These are phyloP conservation scores for Tetrao urogallus DNA, from an alignment of 2,113 vertebrate species.

Conservation along the genomic window DNA sequence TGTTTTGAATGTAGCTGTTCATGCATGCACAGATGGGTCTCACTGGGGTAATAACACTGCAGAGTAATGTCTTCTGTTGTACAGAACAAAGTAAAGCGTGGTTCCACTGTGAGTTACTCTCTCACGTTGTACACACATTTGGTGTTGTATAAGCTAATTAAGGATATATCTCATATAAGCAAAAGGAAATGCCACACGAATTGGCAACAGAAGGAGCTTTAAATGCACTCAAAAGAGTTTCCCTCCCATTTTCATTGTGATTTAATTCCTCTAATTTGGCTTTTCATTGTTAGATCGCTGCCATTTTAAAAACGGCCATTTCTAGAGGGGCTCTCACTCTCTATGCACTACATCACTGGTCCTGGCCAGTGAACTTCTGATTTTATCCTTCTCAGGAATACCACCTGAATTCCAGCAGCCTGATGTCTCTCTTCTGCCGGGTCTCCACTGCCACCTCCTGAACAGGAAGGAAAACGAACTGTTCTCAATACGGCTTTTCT, in stretches of 20 bases:
- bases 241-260: neutral
- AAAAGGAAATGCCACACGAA: neutral
- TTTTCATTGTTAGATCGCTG: neutral
- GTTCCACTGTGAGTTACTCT: neutral
- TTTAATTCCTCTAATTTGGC: neutral
- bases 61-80: neutral
- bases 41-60: neutral
- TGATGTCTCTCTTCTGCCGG: neutral
- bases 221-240: neutral
- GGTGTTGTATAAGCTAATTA: slow-evolving; percentile 5
- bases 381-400: neutral
- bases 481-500: neutral
- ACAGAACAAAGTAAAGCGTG: neutral
- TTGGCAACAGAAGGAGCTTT: slow-evolving; percentile 15
- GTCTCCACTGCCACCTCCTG: slow-evolving; percentile 68
- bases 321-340: neutral
- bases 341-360: neutral
- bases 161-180: neutral
- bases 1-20: neutral
- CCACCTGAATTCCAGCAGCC: neutral
- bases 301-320: neutral
- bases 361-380: neutral
- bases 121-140: neutral
- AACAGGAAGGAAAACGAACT: slow-evolving; percentile 18
- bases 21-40: neutral